A percentile compares a stretch with the other conserved stretches of the same genome.
Evolutionary conservation across 2,888 invertebrate species (phyloP).

Genomic region (Hermodice carunculata): DNA sequence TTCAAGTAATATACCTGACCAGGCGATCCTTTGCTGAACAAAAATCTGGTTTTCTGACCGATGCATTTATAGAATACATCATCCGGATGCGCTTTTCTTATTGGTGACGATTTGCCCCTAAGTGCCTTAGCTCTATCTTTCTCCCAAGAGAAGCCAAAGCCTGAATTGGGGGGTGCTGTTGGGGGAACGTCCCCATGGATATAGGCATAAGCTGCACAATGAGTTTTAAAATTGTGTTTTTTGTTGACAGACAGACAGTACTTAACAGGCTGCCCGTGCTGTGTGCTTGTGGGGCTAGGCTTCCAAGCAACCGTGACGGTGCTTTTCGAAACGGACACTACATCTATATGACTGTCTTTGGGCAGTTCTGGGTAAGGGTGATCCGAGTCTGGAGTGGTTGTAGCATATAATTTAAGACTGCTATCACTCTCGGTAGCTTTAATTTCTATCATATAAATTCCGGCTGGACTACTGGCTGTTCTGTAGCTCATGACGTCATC

Average conservation of each 20-base stretch:
- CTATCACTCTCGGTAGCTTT: constrained; percentile 53
- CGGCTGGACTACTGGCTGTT: constrained; percentile 10
- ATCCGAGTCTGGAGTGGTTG: constrained; percentile 48
- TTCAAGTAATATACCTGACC: constrained; percentile 73
- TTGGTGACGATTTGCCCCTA: too few species aligned
- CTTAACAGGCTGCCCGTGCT: constrained; percentile 22
- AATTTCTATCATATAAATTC: constrained; percentile 44
- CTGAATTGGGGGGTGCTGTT: constrained; percentile 52
- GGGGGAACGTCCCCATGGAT: constrained; percentile 63
- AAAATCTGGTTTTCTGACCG: constrained; percentile 72
- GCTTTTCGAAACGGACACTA: constrained; percentile 33
- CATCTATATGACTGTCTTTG: constrained; percentile 37
- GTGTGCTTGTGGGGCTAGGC: constrained; percentile 37
- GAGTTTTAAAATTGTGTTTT: constrained; percentile 69
- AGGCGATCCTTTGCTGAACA: constrained; percentile 70
- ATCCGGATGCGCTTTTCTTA: constrained; percentile 16
- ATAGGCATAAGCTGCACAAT: constrained; percentile 72
- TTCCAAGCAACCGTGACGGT: constrained; percentile 51
- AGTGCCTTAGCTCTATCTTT: constrained; percentile 33
- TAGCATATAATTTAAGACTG: constrained; percentile 53
- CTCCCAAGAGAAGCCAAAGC: constrained; percentile 62
- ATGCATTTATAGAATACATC: constrained; percentile 71
- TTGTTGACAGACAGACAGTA: constrained; percentile 73
- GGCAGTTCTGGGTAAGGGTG: constrained; percentile 47
- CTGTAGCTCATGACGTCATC: not conserved